Percentiles rank a stretch among this genome's conserved stretches.
phyloP scores from a whole-genome alignment of 2,888 invertebrate genomes.

The Octonoba sinensis region DNA sequence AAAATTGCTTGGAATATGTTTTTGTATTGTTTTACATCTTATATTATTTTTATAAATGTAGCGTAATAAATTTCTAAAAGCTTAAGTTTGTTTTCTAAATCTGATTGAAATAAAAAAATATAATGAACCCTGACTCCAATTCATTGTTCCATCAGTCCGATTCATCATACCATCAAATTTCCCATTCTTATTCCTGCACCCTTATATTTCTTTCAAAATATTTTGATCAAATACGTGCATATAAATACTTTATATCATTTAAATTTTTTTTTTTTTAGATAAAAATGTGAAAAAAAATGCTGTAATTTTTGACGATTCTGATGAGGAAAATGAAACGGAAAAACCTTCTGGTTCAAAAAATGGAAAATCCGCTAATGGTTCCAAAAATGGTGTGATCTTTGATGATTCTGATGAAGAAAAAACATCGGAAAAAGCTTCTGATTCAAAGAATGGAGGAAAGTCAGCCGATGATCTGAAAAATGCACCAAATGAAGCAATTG shows the following conservation, averaged over 20 bases:
- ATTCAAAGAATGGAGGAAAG: not conserved
- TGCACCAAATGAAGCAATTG: not conserved
- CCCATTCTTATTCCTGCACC: no score
- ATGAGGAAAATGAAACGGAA: constrained; percentile 32
- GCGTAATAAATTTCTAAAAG: no score
- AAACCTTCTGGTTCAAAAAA: not conserved
- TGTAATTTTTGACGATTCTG: constrained; percentile 39
- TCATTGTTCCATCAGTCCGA: no score
- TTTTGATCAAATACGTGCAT: no score
- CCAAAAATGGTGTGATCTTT: not conserved
- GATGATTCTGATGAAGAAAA: not conserved
- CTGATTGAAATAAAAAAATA: no score
- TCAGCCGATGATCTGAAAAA: not conserved
- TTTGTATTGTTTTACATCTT: no score
- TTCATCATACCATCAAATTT: no score
- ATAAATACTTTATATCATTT: not conserved
- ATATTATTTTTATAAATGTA: no score
- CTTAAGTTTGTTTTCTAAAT: no score
- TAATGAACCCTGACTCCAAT: no score
- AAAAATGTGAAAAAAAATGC: constrained; percentile 13
- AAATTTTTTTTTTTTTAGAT: not conserved
- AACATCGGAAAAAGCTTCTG: not conserved
- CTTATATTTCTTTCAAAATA: no score
- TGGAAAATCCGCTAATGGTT: not conserved
- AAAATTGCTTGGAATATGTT: no score